phyloP scores from a whole-genome alignment of 2,113 vertebrate genomes.

The Myotis lucifugus region DNA sequence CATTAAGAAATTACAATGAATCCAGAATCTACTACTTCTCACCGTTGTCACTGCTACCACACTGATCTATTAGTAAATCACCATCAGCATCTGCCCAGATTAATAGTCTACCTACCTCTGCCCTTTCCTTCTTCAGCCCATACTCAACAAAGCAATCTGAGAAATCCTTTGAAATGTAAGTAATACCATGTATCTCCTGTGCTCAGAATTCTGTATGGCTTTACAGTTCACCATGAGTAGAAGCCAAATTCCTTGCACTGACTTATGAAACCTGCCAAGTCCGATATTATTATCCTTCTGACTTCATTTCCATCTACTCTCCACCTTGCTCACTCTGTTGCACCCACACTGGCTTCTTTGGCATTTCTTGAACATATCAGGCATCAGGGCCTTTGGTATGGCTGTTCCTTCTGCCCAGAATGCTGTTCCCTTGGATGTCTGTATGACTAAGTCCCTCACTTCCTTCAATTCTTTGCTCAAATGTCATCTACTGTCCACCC shows the following conservation, averaged over 20 bases:
- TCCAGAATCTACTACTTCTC: neutral
- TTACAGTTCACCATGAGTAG: neutral
- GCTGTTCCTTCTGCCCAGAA: neutral
- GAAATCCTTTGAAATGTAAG: neutral
- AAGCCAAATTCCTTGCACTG: neutral
- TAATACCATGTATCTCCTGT: accelerated
- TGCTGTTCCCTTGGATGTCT: neutral
- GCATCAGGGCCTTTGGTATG: too few species aligned
- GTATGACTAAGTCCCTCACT: neutral
- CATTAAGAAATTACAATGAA: neutral
- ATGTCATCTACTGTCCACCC: neutral
- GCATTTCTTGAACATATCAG: neutral
- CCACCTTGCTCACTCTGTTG: neutral
- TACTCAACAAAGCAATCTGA: neutral
- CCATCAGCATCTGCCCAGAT: neutral
- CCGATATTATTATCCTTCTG: neutral
- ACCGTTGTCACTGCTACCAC: too few species aligned
- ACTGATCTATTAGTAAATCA: neutral
- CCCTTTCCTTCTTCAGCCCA: neutral
- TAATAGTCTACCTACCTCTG: neutral
- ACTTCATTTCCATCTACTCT: neutral
- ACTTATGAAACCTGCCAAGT: accelerated
- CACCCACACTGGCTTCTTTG: neutral
- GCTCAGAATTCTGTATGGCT: too few species aligned
- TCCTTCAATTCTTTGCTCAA: neutral